Evolutionary conservation across 2,113 vertebrate species (phyloP).

Genomic region (Chloropsis hardwickii): DNA sequence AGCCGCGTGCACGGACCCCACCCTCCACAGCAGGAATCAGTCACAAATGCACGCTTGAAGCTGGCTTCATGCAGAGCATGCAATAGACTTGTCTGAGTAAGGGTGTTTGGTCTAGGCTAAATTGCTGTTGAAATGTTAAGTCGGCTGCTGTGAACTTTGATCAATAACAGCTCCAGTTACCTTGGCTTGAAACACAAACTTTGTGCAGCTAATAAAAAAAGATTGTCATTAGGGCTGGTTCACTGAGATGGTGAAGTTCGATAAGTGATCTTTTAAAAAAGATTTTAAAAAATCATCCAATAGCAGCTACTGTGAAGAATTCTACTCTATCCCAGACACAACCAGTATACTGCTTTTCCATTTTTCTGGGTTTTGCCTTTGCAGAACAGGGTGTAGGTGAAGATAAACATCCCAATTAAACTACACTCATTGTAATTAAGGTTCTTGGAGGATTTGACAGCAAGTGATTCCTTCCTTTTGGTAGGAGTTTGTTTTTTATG

Average conservation of each 20-base stretch:
- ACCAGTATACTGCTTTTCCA: not conserved
- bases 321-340: not conserved
- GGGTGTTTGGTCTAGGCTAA: not conserved
- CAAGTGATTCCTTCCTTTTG: not conserved
- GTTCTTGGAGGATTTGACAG: not conserved
- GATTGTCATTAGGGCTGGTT: not conserved
- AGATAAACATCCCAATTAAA: not conserved
- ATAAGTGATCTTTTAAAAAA: not conserved
- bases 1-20: too few relatives aligned
- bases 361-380: not conserved
- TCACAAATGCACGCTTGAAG: not conserved
- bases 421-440: not conserved
- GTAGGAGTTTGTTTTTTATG: not conserved
- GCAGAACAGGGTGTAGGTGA: not conserved
- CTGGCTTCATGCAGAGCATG: not conserved
- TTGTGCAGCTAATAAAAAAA: not conserved
- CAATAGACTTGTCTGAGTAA: not conserved
- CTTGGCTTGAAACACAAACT: not conserved
- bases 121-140: not conserved
- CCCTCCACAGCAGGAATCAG: not conserved
- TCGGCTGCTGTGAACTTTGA: not conserved
- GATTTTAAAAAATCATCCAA: too few relatives aligned
- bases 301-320: not conserved
- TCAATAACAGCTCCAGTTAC: not conserved
- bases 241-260: not conserved